These are phyloP conservation scores for Brachylomia viminalis DNA, from an alignment of 2,888 invertebrate species.

Conservation along the genomic window DNA sequence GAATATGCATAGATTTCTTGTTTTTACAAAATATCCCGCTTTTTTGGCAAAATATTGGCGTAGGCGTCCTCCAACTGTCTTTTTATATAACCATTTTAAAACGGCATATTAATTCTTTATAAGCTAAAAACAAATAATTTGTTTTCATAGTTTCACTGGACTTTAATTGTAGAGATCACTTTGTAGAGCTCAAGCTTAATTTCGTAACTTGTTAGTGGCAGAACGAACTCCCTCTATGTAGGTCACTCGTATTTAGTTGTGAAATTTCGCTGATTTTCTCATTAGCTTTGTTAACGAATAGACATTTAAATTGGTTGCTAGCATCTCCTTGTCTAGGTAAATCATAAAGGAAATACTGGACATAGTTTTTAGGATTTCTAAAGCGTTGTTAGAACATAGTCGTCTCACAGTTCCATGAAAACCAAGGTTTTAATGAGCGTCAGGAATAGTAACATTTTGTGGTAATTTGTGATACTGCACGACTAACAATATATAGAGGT, in stretches of 20 bases:
- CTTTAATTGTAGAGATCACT: constrained; percentile 41
- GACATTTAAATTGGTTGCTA: constrained; percentile 12
- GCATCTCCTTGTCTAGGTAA: neutral
- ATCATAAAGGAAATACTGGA: neutral
- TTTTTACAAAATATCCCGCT: no score
- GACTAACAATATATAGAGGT: no score
- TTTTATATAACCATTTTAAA: neutral
- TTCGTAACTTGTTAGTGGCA: constrained; percentile 50
- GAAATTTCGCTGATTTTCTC: constrained; percentile 45
- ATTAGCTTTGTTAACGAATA: constrained; percentile 51
- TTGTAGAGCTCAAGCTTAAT: constrained; percentile 46
- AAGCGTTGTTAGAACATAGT: neutral
- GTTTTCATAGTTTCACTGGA: constrained; percentile 20
- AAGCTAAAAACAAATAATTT: constrained; percentile 1
- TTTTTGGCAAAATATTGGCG: neutral
- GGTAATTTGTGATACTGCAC: no score
- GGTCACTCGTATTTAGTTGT: constrained; percentile 54
- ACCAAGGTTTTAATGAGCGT: no score
- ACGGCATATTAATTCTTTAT: neutral
- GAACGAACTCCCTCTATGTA: constrained; percentile 38
- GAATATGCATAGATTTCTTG: no score
- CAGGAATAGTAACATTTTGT: no score
- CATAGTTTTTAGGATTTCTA: neutral
- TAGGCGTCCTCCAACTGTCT: neutral
- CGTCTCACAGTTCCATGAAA: no score